Base-by-base conservation (phyloP, 2,113 vertebrate genomes). In the Hippolais icterina region DNA sequence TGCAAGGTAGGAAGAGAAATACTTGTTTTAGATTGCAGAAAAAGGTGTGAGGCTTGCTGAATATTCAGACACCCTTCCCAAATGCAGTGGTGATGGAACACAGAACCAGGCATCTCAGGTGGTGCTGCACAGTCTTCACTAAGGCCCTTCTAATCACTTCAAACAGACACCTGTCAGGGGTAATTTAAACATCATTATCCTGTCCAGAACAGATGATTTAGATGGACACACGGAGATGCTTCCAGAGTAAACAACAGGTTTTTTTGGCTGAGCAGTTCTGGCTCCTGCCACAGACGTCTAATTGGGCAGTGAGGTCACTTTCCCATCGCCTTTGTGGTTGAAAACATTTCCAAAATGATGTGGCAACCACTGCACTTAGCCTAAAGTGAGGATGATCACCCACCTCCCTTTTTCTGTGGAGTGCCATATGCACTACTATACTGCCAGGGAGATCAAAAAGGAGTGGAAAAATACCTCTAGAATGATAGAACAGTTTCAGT, bases 281-380 rank as follows among this genome's bases (percentile, higher is more conserved):
- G 13, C 37, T 63, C 14, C 69, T 89, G 59, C 16, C 60, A 82
- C 10, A 5, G 52, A 52, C 68, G 22, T 54, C 74, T 60, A 24
- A 47, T 11, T 60, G 37, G 22, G 72, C 56, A 91, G 27, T 5
- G 52, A 71, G 29, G 46, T 5, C 28, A 19, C 22, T 86, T 83
- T 19, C 24, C 37, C 59, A 53, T 21, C 0, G 0, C 29, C 46
- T 54, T 17, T 1, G 5, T 14, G 29, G 47, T 20, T 86, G n/a
- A 75, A 87, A 93, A 42, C 4, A 22, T 63, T 79, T 71, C 44
- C 68, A 47, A 66, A 70, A 39, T 29, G 2, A 46, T 29, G 29
- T 75, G 69, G 22, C 44, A 72, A 11, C 5, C 1, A 15, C 17
- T 10, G 12, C 11, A 52, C 27, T 78, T 54, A 6, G 33, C 52